These are phyloP conservation scores for Penaeus indicus DNA, from an alignment of 1,140 invertebrate genomes.

Conservation along the genomic window DNA sequence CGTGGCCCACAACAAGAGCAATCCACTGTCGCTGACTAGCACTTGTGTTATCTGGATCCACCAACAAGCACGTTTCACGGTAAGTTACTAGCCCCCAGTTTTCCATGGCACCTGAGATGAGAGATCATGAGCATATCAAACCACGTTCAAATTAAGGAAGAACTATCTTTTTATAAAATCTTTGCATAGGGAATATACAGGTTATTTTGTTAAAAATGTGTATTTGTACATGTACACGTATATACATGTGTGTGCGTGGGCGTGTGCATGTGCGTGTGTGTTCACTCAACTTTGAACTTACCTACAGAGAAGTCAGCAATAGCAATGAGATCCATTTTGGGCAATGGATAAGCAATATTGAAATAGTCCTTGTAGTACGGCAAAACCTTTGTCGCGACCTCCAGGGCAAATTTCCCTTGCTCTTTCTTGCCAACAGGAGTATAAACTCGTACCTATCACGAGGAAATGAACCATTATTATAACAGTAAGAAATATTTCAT, in stretches of 20 bases:
- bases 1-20: conserved; percentile 88
- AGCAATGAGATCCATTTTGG: conserved; percentile 95
- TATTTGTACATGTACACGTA: too few relatives aligned
- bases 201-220: too few relatives aligned
- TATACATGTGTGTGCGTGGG: too few relatives aligned
- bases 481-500: too few relatives aligned
- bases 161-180: background rate
- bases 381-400: conserved; percentile 87
- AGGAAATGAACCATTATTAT: background rate
- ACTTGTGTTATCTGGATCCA: conserved; percentile 88
- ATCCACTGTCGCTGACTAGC: conserved; percentile 87
- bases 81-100: conserved; percentile 93
- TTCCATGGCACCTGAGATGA: conserved; percentile 86
- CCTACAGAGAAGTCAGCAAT: conserved; percentile 92
- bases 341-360: conserved; percentile 93
- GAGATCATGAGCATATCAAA: background rate
- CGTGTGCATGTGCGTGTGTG: too few relatives aligned
- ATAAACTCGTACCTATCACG: conserved; percentile 83
- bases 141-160: background rate
- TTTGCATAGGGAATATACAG: too few relatives aligned
- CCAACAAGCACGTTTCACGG: conserved; percentile 85
- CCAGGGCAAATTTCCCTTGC: conserved; percentile 91
- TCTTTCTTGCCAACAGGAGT: conserved; percentile 92
- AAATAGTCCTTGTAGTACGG: conserved; percentile 96
- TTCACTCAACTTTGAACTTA: conserved; percentile 69